Base-by-base conservation (phyloP, 2,888 invertebrate genomes). In the Periphyllus acericola region DNA sequence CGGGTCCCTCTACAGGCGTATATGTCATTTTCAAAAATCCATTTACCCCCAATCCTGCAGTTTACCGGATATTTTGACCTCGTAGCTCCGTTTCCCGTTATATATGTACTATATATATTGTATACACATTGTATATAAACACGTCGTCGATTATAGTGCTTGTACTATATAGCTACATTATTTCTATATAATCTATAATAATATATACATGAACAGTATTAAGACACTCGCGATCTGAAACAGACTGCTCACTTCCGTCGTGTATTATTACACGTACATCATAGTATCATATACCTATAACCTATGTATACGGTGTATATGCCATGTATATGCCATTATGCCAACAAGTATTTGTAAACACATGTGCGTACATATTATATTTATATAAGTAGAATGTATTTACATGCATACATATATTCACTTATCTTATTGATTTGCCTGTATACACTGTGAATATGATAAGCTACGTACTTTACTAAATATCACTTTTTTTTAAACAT, bases 51-150 rank as follows among this genome's bases (percentile, higher is more conserved):
- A 34, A 52, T 8, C 17, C n/a, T n/a, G n/a, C n/a, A 55, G 68
- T 79, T 78, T 46, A 36, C 79, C 85, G 85, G 78, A 85, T 71
- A 68, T 79, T 85, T 79, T 78, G 79, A 85, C 85, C 85, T 85
- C 71, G 79, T n/a, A n/a, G 1, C 19, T 29, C 60, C n/a, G 68
- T 71, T 52, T 71, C 71, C 71, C 85, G 78, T 85, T 85, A 79
- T 83, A 36, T 19, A 17, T 29, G 9, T 36, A 79, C n/a, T n/a
- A 17, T 40, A 46, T 82, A 29, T 55, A 21, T 21, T 21, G 1
- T 55, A 55, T 21, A 55, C 21, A 5, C 11, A 46, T 46, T n/a
- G 11, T 60, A 32, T 52, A 78, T 29, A n/a, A 32, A 34, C 36
- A 36, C 60, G 36, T n/a, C 66, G 72, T 60, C n/a, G 60, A 55